Evolutionary conservation across 2,888 invertebrate species (phyloP), one percentile per base, ranked within the genome.

Genomic region (Oligia strigilis): DNA sequence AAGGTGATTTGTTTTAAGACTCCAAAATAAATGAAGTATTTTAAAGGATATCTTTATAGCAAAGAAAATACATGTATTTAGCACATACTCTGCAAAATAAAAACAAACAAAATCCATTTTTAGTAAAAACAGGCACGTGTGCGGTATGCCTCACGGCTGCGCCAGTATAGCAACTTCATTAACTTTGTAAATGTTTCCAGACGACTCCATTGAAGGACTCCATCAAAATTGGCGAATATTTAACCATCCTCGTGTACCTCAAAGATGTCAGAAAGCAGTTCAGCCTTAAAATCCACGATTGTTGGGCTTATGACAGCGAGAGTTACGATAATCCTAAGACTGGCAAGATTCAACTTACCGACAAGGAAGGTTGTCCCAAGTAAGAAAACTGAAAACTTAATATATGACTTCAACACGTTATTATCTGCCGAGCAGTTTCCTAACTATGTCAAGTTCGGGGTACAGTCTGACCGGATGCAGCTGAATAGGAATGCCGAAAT

Each of bases 301-400:
- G 98, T 89, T 98, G 98, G 97, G 98, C 98, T 0, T 98, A 98
- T 79, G 98, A 98, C 87, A 97, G 95, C 81, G 97, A 98, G 73
- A 97, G 97, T 81, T 98, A 98, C 89, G 97, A 97, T 77, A 96
- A 95, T 67, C 94, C 97, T 1, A 95, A 95, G 19, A 97, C 98
- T 0, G 97, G 97, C 75, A 97, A 97, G 89, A 95, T 98, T 43
- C 98, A 98, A 90, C 95, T 98, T 0, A 98, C 98, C 0, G 98
- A 98, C 90, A 97, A 97, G 85, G 96, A 97, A 82, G 98, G 98
- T 58, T 98, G 98, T 88, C 98, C 98, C 0, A 97, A 97, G 98
- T 98, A 96, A 96, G 96, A 90, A 73, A 36, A 55, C 5, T 43
- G 46, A 46, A 60, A n/a, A 66, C 8, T 60, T n/a, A 11, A 46